A percentile compares a stretch with the other conserved stretches of the same genome.
phyloP scores from a whole-genome alignment of 2,113 vertebrate species.

The Physeter macrocephalus region DNA sequence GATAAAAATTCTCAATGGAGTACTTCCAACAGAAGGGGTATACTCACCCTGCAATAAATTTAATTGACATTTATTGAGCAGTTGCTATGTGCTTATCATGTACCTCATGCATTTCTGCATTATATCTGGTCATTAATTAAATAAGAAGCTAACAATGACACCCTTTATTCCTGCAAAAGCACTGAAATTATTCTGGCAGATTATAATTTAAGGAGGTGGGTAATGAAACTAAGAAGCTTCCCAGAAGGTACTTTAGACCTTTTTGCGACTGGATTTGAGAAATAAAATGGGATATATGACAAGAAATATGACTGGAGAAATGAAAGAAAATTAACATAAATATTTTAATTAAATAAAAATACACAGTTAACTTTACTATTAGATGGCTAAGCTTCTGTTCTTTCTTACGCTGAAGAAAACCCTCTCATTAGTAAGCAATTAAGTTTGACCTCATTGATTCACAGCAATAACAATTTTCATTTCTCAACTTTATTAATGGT shows the following conservation, averaged over 20 bases:
- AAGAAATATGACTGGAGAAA: background rate
- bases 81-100: background rate
- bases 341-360: conserved; percentile 1
- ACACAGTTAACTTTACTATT: background rate
- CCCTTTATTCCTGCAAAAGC: background rate
- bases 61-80: background rate
- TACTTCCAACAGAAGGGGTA: background rate
- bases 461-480: background rate
- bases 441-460: background rate
- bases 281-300: background rate
- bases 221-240: background rate
- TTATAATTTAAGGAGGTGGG: background rate
- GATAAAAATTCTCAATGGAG: background rate
- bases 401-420: background rate
- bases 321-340: background rate
- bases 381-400: background rate
- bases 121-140: background rate
- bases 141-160: background rate
- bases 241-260: background rate
- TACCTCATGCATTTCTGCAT: background rate
- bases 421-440: background rate
- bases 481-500: background rate
- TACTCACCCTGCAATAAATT: background rate
- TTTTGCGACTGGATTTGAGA: background rate
- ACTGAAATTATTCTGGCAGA: background rate